Evolutionary conservation across 1,140 invertebrate species (phyloP).

Genomic region (Galleria mellonella): DNA sequence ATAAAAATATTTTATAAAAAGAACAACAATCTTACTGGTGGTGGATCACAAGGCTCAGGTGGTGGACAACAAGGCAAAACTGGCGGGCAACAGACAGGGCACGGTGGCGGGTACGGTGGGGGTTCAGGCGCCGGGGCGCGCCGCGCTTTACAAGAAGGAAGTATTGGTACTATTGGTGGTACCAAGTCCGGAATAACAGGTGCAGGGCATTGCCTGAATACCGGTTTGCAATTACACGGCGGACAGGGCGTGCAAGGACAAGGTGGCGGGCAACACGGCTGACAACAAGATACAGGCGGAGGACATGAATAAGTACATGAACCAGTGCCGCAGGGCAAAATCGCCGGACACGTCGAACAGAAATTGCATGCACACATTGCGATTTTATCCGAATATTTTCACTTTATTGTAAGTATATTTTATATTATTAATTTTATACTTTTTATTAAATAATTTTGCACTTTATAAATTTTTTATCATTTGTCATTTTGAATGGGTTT

Average conservation of each 20-base stretch:
- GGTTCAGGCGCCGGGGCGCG: conserved; percentile 36
- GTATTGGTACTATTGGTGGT: conserved; percentile 45
- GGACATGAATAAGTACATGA: conserved; percentile 43
- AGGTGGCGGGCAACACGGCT: conserved; percentile 52
- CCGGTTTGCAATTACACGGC: conserved; percentile 41
- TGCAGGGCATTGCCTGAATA: conserved; percentile 44
- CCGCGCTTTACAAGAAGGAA: conserved; percentile 46
- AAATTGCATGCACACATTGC: conserved; percentile 23
- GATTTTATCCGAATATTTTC: conserved; percentile 29
- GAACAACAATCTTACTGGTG: too few relatives aligned
- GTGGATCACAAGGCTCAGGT: conserved; percentile 54
- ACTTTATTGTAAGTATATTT: neutral
- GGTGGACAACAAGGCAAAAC: conserved; percentile 56
- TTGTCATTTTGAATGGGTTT: too few relatives aligned
- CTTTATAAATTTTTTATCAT: neutral
- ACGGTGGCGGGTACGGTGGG: conserved; percentile 37
- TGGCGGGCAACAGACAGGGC: conserved; percentile 51
- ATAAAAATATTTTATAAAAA: too few relatives aligned
- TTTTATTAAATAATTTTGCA: too few relatives aligned
- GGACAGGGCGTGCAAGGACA: conserved; percentile 54
- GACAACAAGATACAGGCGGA: conserved; percentile 37
- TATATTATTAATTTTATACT: conserved; percentile 6
- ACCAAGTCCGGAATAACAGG: conserved; percentile 51
- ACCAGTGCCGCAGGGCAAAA: conserved; percentile 45
- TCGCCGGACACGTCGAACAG: conserved; percentile 52